phyloP scores from a whole-genome alignment of 2,113 vertebrate species.

The Piprites chloris region DNA sequence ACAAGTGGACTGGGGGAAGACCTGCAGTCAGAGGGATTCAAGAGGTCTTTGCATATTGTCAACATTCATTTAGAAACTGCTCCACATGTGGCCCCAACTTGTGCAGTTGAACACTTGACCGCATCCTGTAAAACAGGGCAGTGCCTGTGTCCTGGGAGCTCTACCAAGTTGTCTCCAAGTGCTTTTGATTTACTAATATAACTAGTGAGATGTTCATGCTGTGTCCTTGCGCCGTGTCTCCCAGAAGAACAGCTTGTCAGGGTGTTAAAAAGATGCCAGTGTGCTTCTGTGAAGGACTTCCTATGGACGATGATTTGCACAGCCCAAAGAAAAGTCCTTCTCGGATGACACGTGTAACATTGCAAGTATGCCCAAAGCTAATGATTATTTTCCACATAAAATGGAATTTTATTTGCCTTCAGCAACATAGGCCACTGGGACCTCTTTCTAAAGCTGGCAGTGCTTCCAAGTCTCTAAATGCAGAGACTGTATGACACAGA shows the following conservation, averaged over 20 bases:
- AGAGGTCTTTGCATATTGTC: constrained; percentile 17
- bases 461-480: not conserved
- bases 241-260: not conserved
- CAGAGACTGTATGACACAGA: not conserved
- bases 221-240: not conserved
- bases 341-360: not conserved
- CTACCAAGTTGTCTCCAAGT: constrained; percentile 21
- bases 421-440: not conserved
- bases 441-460: not conserved
- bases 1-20: not conserved
- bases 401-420: constrained; percentile 9
- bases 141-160: not conserved
- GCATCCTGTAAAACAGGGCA: constrained; percentile 19
- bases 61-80: not conserved
- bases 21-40: not conserved
- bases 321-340: not conserved
- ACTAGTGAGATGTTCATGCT: constrained; percentile 27
- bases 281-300: constrained; percentile 15
- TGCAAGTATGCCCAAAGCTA: not conserved
- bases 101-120: not conserved
- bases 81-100: not conserved
- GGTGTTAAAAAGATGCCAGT: constrained; percentile 19
- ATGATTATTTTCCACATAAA: constrained; percentile 13
- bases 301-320: not conserved
- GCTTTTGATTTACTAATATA: constrained; percentile 41